A percentile compares a stretch with the other conserved stretches of the same genome.
phyloP scores from a whole-genome alignment of 2,113 vertebrate genomes.

The Eretmodus cyanostictus region DNA sequence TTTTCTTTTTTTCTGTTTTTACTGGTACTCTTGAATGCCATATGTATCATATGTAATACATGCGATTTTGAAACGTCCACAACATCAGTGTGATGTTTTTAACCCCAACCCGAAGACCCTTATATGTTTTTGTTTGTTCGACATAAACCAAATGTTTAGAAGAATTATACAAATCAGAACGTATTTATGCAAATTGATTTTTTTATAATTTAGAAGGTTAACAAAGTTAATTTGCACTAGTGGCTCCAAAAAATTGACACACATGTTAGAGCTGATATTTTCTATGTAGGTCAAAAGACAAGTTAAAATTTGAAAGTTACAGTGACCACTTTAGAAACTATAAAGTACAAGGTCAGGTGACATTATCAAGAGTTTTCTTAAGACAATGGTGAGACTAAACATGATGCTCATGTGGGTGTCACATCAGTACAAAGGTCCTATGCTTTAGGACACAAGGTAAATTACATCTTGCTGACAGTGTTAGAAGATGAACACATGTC shows the following conservation, averaged over 20 bases:
- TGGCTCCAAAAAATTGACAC: not conserved
- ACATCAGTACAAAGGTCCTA: conserved; percentile 31
- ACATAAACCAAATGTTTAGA: not conserved
- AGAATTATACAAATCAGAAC: not conserved
- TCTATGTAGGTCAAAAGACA: not conserved
- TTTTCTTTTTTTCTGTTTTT: not conserved
- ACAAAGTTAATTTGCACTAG: not conserved
- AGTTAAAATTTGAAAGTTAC: not conserved
- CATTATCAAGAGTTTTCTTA: not conserved
- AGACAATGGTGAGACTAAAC: not conserved
- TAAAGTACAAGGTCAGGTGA: not conserved
- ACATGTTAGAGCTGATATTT: not conserved
- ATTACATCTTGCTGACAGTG: conserved; percentile 30
- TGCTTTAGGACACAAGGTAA: conserved; percentile 13
- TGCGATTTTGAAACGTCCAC: not conserved
- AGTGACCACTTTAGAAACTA: not conserved
- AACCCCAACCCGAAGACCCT: not conserved
- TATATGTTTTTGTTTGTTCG: not conserved
- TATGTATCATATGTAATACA: not conserved
- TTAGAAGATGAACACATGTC: conserved; percentile 9
- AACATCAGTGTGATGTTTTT: not conserved
- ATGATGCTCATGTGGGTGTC: not conserved
- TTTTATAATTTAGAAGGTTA: not conserved
- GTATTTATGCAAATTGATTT: not conserved
- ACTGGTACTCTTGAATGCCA: not conserved